Evolutionary conservation across 1,140 invertebrate genomes (phyloP).

Genomic region (Calephelis virginiensis): DNA sequence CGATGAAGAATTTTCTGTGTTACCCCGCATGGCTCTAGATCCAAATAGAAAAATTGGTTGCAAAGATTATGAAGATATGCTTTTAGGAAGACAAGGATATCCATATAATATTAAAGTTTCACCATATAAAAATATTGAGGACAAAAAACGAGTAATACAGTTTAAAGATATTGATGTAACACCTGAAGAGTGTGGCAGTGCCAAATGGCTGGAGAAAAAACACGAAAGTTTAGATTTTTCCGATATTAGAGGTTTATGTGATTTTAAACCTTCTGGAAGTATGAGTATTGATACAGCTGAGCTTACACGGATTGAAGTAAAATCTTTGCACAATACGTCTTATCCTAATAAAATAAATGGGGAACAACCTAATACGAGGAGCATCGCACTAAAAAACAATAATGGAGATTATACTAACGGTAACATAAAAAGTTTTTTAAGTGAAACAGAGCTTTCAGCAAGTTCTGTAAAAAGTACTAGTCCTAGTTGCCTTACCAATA

Average conservation of each 20-base stretch:
- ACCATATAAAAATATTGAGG: background rate
- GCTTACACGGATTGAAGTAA: background rate
- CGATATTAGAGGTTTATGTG: conserved; percentile 16
- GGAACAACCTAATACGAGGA: background rate
- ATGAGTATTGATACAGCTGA: conserved; percentile 9
- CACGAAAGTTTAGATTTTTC: conserved; percentile 3
- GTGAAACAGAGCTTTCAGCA: background rate
- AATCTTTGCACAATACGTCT: background rate
- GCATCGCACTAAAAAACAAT: background rate
- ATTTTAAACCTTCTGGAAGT: conserved; percentile 7
- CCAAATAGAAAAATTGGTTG: background rate
- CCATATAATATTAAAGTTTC: background rate
- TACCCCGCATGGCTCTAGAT: background rate
- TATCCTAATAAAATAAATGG: background rate
- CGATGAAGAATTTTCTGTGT: conserved; percentile 25
- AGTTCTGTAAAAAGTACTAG: background rate
- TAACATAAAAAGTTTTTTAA: background rate
- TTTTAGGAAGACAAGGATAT: background rate
- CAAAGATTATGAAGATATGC: conserved; percentile 3
- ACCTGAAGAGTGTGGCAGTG: conserved; percentile 11
- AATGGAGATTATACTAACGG: background rate
- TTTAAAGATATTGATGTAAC: conserved; percentile 7
- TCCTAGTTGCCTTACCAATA: background rate
- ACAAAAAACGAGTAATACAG: background rate
- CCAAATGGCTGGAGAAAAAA: conserved; percentile 11